Conservation (phyloP, 2,797 vertebrate genomes). For the Schizopygopsis malacanthus region DNA sequence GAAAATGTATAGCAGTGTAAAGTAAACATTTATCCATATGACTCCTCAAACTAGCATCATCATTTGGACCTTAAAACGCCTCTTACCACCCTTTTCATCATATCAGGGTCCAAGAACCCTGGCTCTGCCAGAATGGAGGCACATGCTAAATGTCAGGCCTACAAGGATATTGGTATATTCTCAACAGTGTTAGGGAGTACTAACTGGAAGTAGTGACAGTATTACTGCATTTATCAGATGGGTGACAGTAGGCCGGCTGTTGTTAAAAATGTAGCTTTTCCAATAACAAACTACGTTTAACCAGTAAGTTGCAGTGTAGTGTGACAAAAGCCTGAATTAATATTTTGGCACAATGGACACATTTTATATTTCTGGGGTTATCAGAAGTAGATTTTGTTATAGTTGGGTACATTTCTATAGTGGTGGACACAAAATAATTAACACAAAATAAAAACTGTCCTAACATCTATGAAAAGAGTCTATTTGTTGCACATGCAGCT, state of each 20-base stretch:
- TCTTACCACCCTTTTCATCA: conserved; percentile 52
- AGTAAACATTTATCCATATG: conserved; percentile 83
- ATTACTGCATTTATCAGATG: not conserved
- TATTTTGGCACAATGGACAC: not conserved
- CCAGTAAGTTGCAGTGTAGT: not conserved
- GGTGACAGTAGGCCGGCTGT: not conserved
- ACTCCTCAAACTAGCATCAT: conserved; percentile 73
- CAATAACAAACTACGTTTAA: not conserved
- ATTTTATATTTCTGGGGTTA: not conserved
- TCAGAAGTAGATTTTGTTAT: not conserved
- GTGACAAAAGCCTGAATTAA: not conserved
- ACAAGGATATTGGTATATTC: conserved; percentile 30
- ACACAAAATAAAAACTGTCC: not conserved
- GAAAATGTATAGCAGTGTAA: conserved; percentile 80
- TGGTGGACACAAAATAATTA: not conserved
- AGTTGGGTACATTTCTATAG: not conserved
- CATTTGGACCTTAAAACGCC: conserved; percentile 65
- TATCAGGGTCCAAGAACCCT: not conserved
- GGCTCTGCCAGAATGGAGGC: conserved; percentile 20
- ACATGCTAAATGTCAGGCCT: conserved; percentile 53
- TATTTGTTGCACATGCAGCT: too few species aligned
- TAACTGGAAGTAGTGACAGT: not conserved
- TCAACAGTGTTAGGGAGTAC: conserved; percentile 24
- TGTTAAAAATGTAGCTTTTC: not conserved
- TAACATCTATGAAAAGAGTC: too few species aligned